Base-by-base conservation (phyloP, 2,888 invertebrate genomes). In the Watsonalla binaria region DNA sequence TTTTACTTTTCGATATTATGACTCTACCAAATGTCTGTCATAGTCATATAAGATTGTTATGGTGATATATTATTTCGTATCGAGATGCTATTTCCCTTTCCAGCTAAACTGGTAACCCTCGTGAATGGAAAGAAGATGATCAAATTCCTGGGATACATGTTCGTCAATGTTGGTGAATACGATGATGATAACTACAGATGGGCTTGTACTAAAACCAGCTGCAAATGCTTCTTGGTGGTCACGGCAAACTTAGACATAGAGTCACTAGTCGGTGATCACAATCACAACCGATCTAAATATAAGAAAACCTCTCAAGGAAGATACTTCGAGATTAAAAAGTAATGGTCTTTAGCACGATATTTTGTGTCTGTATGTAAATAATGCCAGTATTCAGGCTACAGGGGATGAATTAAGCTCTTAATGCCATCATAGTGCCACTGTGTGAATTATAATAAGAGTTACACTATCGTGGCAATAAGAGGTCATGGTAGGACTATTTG, bases 61-160 rank as follows among this genome's bases (percentile, higher is more conserved):
- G 24, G 24, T 24, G 4, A 24, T 24, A 24, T 24, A 24, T n/a
- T 24, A 24, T 24, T 24, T 24, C 24, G 24, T 24, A 24, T 24
- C 24, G 24, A 24, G 24, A 24, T 24, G 24, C 24, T 24, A 45
- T 45, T 52, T 37, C 52, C 46, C 11, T 55, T 60, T 55, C 15
- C 54, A 65, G 67, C 62, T 48, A 45, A 51, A n/a, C 33, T 68
- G 1, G 62, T 68, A 51, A 59, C 60, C 6, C 53, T 66, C 33
- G 35, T 54, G 5, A 64, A 54, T 37, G 67, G 65, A 11, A 69
- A 62, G 51, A 74, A 72, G 51, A 47, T 67, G 11, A 70, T 74
- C 9, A 59, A 52, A 53, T 64, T 55, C 24, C 54, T 59, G 6
- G 24, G 62, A 6, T 56, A 58, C 46, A 63, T 64, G 0, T 70